Evolutionary conservation across 2,113 vertebrate genomes (phyloP).

Genomic region (Sclerurus mexicanus): DNA sequence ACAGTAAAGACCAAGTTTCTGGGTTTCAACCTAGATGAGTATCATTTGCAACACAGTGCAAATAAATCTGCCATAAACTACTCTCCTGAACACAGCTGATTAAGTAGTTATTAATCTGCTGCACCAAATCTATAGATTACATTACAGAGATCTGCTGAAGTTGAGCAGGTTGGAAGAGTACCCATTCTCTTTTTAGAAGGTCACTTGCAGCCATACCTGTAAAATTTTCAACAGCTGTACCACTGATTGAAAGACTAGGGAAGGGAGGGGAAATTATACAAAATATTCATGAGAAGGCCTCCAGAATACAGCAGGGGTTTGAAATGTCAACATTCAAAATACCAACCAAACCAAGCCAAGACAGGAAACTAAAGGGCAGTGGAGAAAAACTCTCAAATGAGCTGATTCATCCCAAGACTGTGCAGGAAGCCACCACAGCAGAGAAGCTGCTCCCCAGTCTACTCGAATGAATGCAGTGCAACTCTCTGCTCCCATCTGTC

Average conservation of each 20-base stretch:
- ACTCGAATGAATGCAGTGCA: not conserved
- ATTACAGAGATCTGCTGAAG: not conserved
- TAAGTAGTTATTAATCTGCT: not conserved
- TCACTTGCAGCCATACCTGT: not conserved
- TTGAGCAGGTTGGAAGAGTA: not conserved
- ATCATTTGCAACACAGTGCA: not conserved
- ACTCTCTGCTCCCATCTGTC: not conserved
- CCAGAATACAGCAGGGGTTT: not conserved
- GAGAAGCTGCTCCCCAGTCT: not conserved
- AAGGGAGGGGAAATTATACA: not conserved
- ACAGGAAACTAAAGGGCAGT: not conserved
- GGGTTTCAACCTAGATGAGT: not conserved
- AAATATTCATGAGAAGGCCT: not conserved
- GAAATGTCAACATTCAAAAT: conserved; percentile 2
- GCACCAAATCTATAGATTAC: not conserved
- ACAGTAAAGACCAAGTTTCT: not conserved
- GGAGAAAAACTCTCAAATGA: not conserved
- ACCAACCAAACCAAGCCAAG: not conserved
- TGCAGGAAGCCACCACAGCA: not conserved
- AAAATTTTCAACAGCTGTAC: not conserved
- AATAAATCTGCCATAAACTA: not conserved
- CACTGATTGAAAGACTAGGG: not conserved
- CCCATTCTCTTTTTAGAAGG: not conserved
- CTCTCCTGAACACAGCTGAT: not conserved
- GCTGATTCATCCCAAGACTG: not conserved